These are phyloP conservation scores for Amphibalanus amphitrite DNA, from an alignment of 1,140 invertebrate species.

Conservation along the genomic window DNA sequence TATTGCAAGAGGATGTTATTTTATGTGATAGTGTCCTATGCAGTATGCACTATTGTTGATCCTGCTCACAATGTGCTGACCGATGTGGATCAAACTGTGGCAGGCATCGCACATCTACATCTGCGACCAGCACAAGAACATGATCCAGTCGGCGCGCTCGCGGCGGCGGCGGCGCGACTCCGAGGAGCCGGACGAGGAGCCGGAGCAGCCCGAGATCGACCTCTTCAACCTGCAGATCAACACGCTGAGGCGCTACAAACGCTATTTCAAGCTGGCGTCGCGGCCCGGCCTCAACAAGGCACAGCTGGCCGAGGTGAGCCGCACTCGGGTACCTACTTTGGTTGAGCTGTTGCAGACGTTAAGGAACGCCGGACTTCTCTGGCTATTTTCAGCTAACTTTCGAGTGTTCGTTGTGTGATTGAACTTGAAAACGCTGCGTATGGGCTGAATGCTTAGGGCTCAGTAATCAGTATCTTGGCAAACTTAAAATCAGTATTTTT, in stretches of 20 bases:
- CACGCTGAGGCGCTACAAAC: slow-evolving; percentile 78
- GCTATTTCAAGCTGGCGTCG: slow-evolving; percentile 78
- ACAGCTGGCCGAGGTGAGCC: slow-evolving; percentile 83
- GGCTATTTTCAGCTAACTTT: too few relatives aligned
- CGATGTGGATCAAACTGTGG: too few relatives aligned
- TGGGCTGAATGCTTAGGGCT: too few relatives aligned
- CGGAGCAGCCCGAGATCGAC: slow-evolving; percentile 77
- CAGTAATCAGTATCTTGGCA: too few relatives aligned
- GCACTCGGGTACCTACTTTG: neutral
- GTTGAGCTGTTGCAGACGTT: too few relatives aligned
- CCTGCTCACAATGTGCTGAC: too few relatives aligned
- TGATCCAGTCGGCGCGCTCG: slow-evolving; percentile 79
- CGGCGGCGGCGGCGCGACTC: slow-evolving; percentile 72
- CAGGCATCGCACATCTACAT: slow-evolving; percentile 89
- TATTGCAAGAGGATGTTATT: too few relatives aligned
- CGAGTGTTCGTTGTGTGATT: slow-evolving; percentile 9
- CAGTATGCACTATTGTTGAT: too few relatives aligned
- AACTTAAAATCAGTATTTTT: too few relatives aligned
- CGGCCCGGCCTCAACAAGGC: slow-evolving; percentile 81
- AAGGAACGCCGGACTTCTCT: too few relatives aligned
- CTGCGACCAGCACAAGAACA: slow-evolving; percentile 87
- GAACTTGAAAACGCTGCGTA: too few relatives aligned
- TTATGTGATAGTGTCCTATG: too few relatives aligned
- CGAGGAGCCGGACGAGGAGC: slow-evolving; percentile 62
- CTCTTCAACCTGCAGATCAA: slow-evolving; percentile 82